Evolutionary conservation across 1,140 invertebrate genomes (phyloP), one percentile per base, ranked within the genome.

Genomic region (Drosophila murphyi): DNA sequence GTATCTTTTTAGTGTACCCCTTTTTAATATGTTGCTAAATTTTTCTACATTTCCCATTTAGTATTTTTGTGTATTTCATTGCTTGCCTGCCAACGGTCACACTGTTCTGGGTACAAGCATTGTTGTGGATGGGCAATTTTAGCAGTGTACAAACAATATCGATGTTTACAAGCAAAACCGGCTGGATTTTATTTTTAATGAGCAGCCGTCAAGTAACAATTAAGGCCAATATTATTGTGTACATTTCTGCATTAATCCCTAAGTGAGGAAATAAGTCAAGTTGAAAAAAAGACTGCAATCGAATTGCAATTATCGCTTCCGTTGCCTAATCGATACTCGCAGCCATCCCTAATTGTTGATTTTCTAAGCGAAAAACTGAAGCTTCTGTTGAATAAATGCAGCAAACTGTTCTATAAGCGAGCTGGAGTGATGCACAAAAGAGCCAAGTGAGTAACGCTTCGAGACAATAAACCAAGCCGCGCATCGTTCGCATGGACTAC

Each of bases 291-390:
- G 12, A n/a, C 5, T n/a, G 3, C 3, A 41, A 37, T 47, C 43
- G 39, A 63, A 7, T 34, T 34, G 7, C 32, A 34, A 1, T 4
- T 47, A 73, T 65, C 73, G 62, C 52, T 54, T 10, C 3, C 10
- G 34, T 3, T 7, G n/a, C 8, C 7, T 8, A 59, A 67, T 72
- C 72, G 68, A 65, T 59, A 51, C 31, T 54, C 4, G 20, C 28
- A 12, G 48, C 34, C 74, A 72, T 72, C 76, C 57, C 54, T 86
- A 72, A 75, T 78, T 88, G 85, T 89, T 89, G 85, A 88, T 85
- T 87, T 87, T 88, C 68, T 70, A 48, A 71, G 80, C 61, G 67
- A 78, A 89, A 88, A 82, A 80, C n/a, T 59, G 10, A 32, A 71
- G 67, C 39, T 64, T 52, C 10, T 52, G 2, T 45, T 35, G 28